Percentiles rank a stretch among this genome's conserved stretches.
Conservation (phyloP, 2,797 vertebrate genomes). For the Scolopax bukidnonensis region DNA sequence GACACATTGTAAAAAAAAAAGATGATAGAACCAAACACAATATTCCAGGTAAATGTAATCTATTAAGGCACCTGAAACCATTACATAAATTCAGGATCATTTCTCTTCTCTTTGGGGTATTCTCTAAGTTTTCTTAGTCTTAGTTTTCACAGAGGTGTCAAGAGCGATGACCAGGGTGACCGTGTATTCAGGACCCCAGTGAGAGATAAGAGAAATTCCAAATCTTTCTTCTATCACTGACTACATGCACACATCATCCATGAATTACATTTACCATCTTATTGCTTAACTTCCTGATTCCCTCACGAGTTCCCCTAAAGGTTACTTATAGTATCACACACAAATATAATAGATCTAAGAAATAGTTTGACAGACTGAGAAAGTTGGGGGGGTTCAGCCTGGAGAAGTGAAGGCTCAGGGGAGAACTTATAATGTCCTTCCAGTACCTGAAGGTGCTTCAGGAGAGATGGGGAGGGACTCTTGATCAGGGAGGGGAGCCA, state of each 20-base stretch:
- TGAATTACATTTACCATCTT: background rate
- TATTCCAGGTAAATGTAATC: background rate
- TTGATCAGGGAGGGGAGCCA: too few species aligned
- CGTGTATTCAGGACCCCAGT: background rate
- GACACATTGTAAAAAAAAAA: background rate
- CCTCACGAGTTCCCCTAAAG: background rate
- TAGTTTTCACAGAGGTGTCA: background rate
- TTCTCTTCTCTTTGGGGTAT: background rate
- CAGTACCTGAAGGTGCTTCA: too few species aligned
- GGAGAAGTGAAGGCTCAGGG: too few species aligned
- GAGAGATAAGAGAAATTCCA: background rate
- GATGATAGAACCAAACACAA: background rate
- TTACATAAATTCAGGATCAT: background rate
- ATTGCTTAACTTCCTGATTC: background rate
- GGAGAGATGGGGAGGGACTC: too few species aligned
- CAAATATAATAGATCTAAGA: background rate
- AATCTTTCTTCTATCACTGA: background rate
- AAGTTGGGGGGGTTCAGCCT: too few species aligned
- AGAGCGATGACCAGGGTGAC: background rate
- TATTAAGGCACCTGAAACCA: background rate
- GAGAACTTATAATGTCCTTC: too few species aligned
- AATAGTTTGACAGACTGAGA: background rate
- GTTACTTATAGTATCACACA: background rate
- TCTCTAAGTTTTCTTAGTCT: background rate
- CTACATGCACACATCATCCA: background rate